Evolutionary conservation across 2,888 invertebrate genomes (phyloP).

Genomic region (Ariolimax columbianus): DNA sequence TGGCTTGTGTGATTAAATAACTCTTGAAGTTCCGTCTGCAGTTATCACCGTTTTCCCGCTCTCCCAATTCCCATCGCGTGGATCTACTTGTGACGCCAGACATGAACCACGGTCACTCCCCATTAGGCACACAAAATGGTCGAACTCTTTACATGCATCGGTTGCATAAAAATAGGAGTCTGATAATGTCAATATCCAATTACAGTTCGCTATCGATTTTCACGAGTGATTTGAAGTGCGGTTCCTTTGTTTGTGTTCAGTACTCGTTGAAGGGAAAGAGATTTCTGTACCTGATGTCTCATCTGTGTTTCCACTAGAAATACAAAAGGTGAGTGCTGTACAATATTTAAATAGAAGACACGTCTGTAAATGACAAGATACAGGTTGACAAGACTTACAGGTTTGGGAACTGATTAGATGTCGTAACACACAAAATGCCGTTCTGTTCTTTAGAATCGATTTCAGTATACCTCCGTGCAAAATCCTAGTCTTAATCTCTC

Average conservation of each 20-base stretch:
- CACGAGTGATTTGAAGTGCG: background rate
- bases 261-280: background rate
- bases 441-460: no score
- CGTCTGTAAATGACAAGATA: background rate
- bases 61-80: background rate
- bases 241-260: background rate
- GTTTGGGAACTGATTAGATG: background rate
- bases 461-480: no score
- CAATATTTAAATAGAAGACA: background rate
- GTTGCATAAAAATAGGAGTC: background rate
- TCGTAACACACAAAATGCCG: background rate
- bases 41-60: background rate
- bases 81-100: background rate
- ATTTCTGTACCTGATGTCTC: no score
- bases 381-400: background rate
- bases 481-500: no score
- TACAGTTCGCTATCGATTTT: background rate
- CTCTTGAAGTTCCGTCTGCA: background rate
- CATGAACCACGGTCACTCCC: background rate
- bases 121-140: background rate
- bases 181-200: constrained; percentile 11
- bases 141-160: background rate
- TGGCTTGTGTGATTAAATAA: no score
- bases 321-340: background rate
- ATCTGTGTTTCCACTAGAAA: background rate